A percentile compares a stretch with the other conserved stretches of the same genome.
Conservation (phyloP, 2,113 vertebrate genomes). For the Zingel zingel region DNA sequence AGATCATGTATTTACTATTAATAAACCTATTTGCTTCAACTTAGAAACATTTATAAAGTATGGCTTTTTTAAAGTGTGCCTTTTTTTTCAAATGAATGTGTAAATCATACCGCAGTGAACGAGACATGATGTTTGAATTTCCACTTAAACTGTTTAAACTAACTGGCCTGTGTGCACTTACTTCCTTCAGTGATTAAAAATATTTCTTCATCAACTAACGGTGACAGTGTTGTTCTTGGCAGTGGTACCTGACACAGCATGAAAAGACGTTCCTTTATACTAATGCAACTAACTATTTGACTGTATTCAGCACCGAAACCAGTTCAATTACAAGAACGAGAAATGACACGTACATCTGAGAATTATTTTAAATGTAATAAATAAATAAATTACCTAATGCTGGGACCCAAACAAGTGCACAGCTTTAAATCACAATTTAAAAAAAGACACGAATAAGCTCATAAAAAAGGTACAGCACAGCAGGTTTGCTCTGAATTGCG, state of each 20-base stretch:
- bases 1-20: background rate
- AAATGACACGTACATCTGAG: background rate
- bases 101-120: background rate
- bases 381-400: background rate
- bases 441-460: background rate
- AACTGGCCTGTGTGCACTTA: slow-evolving; percentile 6
- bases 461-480: background rate
- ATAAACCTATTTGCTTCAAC: background rate
- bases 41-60: background rate
- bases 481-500: background rate
- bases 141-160: slow-evolving; percentile 5
- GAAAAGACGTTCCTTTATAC: background rate
- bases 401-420: background rate
- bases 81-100: background rate
- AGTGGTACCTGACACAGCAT: background rate
- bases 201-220: background rate
- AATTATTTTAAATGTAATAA: background rate
- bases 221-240: slow-evolving; percentile 14
- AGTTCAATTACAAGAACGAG: background rate
- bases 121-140: background rate
- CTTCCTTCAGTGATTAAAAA: slow-evolving; percentile 40
- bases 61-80: background rate
- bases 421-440: background rate
- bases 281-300: background rate
- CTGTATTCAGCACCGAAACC: background rate